Evolutionary conservation across 1,140 invertebrate species (phyloP), one percentile per base, ranked within the genome.

Genomic region (Lordiphosa collinella): DNA sequence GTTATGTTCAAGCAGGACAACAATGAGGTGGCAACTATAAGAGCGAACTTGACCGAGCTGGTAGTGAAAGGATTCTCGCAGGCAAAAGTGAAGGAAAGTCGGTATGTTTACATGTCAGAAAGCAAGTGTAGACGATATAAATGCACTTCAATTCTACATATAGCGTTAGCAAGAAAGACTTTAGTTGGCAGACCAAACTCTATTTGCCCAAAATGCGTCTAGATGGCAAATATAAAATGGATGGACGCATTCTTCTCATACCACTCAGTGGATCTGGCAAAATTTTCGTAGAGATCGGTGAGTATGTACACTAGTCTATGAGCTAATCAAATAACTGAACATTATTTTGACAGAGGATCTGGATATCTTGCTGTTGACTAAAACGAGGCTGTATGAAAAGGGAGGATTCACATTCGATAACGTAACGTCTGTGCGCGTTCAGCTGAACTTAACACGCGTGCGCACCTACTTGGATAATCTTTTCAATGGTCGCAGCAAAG

Each of bases 261-360:
- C 93, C 93, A 2, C 86, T 94, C 12, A 91, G 92, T 40, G 93
- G 93, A 2, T 89, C 91, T 32, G 93, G 93, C 4, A 89, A 90
- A 22, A 93, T 93, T 62, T 93, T 92, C 90, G 92, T 94, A 76
- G 92, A 93, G 80, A 92, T 92, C 40, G 91, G 92, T 93, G 87
- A 52, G 52, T 64, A 0, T 9, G 52, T 64, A 0, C 10, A 5
- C 0, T 6, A 10, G 4, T 13, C 18, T 4, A 11, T 11, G 14
- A 13, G 0, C 1, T 11, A 12, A 14, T 8, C 25, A 2, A 7
- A 8, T 43, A 40, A 29, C 10, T 16, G 7, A 25, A 3, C 31
- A 16, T 7, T 12, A 8, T 11, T 54, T 18, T 49, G 2, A 25
- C 69, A 93, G 92, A 90, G 57, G 90, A 93, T 66, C 89, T 93